phyloP scores from a whole-genome alignment of 2,113 vertebrate species.

The Anguilla rostrata region DNA sequence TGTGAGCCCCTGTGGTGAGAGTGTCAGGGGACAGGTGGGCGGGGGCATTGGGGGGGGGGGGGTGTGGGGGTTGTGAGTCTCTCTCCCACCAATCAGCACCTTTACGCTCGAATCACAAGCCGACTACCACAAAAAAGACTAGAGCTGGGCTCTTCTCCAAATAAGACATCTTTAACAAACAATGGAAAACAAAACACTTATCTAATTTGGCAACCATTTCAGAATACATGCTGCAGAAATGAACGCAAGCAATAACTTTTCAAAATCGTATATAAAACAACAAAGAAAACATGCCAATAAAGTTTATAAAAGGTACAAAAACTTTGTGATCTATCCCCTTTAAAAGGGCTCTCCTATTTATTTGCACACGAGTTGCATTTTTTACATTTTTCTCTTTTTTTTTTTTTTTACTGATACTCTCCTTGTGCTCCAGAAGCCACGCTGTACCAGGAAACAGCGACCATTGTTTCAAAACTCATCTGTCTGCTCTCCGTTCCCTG shows the following conservation, averaged over 20 bases:
- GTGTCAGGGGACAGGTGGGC: not conserved
- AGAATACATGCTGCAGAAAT: too few relatives aligned
- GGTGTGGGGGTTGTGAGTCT: not conserved
- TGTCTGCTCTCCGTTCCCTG: not conserved
- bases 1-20: not conserved
- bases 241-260: too few relatives aligned
- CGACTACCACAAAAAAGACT: not conserved
- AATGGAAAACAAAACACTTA: too few relatives aligned
- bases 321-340: not conserved
- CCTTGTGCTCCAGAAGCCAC: not conserved
- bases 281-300: too few relatives aligned
- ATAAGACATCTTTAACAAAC: too few relatives aligned
- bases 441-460: not conserved
- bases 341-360: not conserved
- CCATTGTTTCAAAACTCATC: not conserved
- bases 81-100: not conserved
- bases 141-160: not conserved
- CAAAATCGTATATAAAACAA: too few relatives aligned
- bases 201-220: too few relatives aligned
- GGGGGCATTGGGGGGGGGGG: not conserved
- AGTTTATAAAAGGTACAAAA: too few relatives aligned
- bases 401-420: not conserved
- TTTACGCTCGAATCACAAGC: not conserved
- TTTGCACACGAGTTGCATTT: not conserved
- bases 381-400: too few relatives aligned